Evolutionary conservation across 1,140 invertebrate genomes (phyloP).

Genomic region (Neuroterus valhalla): DNA sequence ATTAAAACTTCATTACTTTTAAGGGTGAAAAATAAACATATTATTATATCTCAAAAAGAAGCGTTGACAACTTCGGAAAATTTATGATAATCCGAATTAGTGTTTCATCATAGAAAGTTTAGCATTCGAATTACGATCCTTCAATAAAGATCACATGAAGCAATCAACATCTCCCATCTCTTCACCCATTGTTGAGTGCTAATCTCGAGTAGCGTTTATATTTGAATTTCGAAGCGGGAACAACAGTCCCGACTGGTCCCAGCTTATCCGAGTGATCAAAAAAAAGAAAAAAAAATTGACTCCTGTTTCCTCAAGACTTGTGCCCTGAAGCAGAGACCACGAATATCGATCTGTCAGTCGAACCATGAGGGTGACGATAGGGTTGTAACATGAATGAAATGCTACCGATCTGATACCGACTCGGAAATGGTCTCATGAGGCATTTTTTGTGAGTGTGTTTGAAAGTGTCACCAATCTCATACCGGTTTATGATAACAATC

Average conservation of each 20-base stretch:
- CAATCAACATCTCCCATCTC: slow-evolving; percentile 19
- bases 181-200: not conserved
- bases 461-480: slow-evolving; percentile 58
- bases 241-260: not conserved
- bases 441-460: slow-evolving; percentile 35
- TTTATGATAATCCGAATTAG: slow-evolving; percentile 7
- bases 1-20: too few relatives aligned
- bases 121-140: slow-evolving; percentile 30
- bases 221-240: slow-evolving; percentile 16
- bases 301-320: slow-evolving; percentile 19
- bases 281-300: slow-evolving; percentile 12
- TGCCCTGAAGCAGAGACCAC: not conserved
- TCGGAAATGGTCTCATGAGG: slow-evolving; percentile 5
- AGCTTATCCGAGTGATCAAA: not conserved
- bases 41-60: not conserved
- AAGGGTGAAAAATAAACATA: not conserved
- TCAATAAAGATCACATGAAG: slow-evolving; percentile 14
- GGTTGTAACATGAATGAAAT: slow-evolving; percentile 48
- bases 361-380: slow-evolving; percentile 47
- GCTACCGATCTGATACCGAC: slow-evolving; percentile 13
- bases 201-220: slow-evolving; percentile 7
- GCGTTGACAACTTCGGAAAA: not conserved
- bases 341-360: not conserved
- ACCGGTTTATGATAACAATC: slow-evolving; percentile 59
- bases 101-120: slow-evolving; percentile 5